Evolutionary conservation across 2,888 invertebrate species (phyloP), one percentile per base, ranked within the genome.

Genomic region (Cantharis nigra): DNA sequence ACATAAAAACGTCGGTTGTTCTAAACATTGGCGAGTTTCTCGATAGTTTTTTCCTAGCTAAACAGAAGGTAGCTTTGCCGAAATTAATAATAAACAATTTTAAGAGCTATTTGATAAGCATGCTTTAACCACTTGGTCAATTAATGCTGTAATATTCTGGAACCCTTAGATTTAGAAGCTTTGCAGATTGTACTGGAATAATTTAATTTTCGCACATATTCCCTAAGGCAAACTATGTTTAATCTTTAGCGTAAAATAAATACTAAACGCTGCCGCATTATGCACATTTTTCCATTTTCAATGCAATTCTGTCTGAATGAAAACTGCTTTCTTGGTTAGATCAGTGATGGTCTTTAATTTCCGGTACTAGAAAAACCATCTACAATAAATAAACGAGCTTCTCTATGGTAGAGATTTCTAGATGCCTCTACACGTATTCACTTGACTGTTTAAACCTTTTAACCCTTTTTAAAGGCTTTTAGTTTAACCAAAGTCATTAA

Each of bases 1-100:
- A 77, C 77, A 18, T 77, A 77, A 67, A 71, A 71, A 69, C 26
- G n/a, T 23, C 16, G 23, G 26, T 23, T 23, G 26, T 23, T 13
- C 26, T 11, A 23, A n/a, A 23, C 20, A 20, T 23, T 23, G 65
- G 9, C 7, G n/a, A 67, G n/a, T 14, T 64, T 18, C 64, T 18
- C 49, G n/a, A 49, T 49, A 49, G 33, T 49, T 49, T 49, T 49
- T 49, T 5, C 2, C 10, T 20, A 49, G 7, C n/a, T 2, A 9
- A n/a, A 7, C 13, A 49, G n/a, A 7, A 49, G 49, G n/a, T n/a
- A 49, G 49, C n/a, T 26, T 33, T n/a, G 7, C 7, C n/a, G n/a
- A 49, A 49, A 49, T 49, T 49, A 49, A 49, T 49, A 49, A 49
- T 49, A n/a, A n/a, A 49, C 49, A 49, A 49, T 49, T 49, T 49